phyloP scores from a whole-genome alignment of 2,797 vertebrate species.

The Acrossocheilus fasciatus region DNA sequence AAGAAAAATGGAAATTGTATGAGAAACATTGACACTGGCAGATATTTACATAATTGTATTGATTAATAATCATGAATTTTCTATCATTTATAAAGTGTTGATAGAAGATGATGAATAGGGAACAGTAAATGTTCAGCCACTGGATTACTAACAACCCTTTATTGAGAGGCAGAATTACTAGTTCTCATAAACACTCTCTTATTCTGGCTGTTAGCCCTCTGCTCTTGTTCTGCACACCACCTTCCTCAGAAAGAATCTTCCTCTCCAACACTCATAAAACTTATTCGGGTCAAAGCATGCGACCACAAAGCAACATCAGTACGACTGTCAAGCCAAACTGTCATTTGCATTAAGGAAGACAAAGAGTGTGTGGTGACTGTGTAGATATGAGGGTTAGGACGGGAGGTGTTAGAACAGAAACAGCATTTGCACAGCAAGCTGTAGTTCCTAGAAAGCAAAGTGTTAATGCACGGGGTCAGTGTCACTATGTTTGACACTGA shows the following conservation, averaged over 20 bases:
- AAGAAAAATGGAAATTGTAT: background rate
- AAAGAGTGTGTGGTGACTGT: background rate
- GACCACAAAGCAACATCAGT: constrained; percentile 20
- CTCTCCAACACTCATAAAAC: constrained; percentile 2
- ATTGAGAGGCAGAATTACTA: constrained; percentile 25
- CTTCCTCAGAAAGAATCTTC: constrained; percentile 4
- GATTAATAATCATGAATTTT: background rate
- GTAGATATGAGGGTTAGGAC: background rate
- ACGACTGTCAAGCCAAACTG: background rate
- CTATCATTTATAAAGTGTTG: background rate
- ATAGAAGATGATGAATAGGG: background rate
- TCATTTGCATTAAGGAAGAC: constrained; percentile 1
- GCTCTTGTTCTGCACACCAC: constrained; percentile 6
- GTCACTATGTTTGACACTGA: constrained; percentile 33
- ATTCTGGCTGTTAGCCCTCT: constrained; percentile 24
- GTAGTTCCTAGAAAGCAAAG: constrained; percentile 40
- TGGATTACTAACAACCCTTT: constrained; percentile 40
- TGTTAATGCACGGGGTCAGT: constrained; percentile 30
- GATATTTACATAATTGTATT: constrained; percentile 4
- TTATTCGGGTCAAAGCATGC: background rate
- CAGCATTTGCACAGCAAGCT: constrained; percentile 13
- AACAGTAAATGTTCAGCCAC: constrained; percentile 8
- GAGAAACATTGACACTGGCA: background rate
- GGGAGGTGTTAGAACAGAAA: constrained; percentile 17
- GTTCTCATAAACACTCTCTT: constrained; percentile 38